These are phyloP conservation scores for Eledone cirrhosa DNA, from an alignment of 2,888 invertebrate species.

Conservation along the genomic window DNA sequence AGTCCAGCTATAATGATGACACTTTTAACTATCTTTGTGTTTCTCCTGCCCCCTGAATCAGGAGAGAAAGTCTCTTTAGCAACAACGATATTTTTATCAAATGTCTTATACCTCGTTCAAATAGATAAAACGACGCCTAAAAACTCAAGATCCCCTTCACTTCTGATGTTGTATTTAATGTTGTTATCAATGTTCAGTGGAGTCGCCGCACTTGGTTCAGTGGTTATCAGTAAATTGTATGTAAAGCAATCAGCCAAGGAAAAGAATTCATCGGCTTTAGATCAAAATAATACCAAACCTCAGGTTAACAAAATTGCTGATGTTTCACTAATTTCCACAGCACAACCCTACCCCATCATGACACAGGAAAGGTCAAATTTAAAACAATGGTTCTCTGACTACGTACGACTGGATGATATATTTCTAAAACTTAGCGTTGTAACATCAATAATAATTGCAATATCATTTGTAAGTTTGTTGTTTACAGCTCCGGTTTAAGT, in stretches of 20 bases:
- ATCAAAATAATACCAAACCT: too few species aligned
- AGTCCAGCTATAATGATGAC: conserved; percentile 14
- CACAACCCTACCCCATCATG: too few species aligned
- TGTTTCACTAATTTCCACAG: too few species aligned
- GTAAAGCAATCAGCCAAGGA: neutral
- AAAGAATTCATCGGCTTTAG: too few species aligned
- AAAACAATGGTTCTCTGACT: too few species aligned
- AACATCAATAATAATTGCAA: too few species aligned
- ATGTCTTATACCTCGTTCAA: conserved; percentile 31
- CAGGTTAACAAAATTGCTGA: too few species aligned
- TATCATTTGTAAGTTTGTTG: too few species aligned
- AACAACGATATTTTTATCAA: conserved; percentile 27
- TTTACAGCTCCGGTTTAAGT: too few species aligned
- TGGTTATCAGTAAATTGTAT: neutral
- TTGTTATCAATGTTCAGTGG: neutral
- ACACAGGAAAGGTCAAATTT: too few species aligned
- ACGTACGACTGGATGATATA: too few species aligned
- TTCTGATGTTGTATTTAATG: neutral
- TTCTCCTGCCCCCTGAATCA: conserved; percentile 26
- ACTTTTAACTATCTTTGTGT: conserved; percentile 20
- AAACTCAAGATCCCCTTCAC: neutral
- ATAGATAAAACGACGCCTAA: neutral
- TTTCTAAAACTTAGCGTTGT: too few species aligned
- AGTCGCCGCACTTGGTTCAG: neutral
- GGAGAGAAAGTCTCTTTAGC: conserved; percentile 24